These are phyloP conservation scores for Allophyes oxyacanthae DNA, from an alignment of 2,888 invertebrate genomes.

Conservation along the genomic window DNA sequence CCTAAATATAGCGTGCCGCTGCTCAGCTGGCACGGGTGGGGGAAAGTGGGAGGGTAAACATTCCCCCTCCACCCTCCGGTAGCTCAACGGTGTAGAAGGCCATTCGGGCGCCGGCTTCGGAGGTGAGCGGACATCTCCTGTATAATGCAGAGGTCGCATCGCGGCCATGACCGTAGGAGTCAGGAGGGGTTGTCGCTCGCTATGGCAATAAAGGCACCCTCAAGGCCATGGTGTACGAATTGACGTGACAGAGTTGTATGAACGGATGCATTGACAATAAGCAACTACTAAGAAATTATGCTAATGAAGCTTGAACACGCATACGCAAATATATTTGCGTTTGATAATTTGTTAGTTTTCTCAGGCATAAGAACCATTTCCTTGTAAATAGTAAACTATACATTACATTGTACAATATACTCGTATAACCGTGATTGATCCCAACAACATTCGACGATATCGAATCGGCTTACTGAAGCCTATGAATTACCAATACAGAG, in stretches of 20 bases:
- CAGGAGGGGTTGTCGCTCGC: constrained; percentile 76
- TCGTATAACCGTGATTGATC: neutral
- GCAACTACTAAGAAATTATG: constrained; percentile 19
- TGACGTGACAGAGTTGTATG: constrained; percentile 62
- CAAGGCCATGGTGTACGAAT: constrained; percentile 76
- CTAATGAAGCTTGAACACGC: constrained; percentile 30
- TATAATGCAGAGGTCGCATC: constrained; percentile 67
- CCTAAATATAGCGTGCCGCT: constrained; percentile 88
- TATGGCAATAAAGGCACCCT: constrained; percentile 72
- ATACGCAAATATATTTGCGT: constrained; percentile 15
- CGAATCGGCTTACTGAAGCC: constrained; percentile 5
- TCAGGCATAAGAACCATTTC: neutral
- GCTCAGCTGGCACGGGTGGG: constrained; percentile 86
- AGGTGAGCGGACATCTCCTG: constrained; percentile 79
- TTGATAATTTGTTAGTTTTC: constrained; percentile 4
- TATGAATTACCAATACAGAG: constrained; percentile 8
- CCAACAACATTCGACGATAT: constrained; percentile 4
- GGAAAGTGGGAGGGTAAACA: constrained; percentile 82
- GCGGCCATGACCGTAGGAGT: constrained; percentile 82
- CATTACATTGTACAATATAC: too few relatives aligned
- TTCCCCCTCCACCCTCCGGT: constrained; percentile 67
- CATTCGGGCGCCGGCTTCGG: constrained; percentile 79
- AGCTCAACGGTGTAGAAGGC: constrained; percentile 70
- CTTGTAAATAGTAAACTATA: neutral
- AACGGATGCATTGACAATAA: constrained; percentile 43